These are phyloP conservation scores for Neolamprologus kungweensis DNA, from an alignment of 2,113 vertebrate genomes.

Conservation along the genomic window DNA sequence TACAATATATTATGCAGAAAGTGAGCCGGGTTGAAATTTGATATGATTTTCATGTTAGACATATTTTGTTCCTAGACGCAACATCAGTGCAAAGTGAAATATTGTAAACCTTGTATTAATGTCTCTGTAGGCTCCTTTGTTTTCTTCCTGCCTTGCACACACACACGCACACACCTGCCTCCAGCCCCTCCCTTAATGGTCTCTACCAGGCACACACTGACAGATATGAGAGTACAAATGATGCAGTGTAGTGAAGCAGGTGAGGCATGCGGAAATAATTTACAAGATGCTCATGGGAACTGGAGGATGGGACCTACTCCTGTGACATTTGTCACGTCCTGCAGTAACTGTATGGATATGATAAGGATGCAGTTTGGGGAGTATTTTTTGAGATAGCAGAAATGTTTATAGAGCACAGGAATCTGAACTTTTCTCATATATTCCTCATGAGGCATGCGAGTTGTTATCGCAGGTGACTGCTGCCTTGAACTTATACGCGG, in stretches of 20 bases:
- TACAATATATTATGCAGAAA: conserved; percentile 15
- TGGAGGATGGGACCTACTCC: not conserved
- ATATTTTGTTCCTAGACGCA: not conserved
- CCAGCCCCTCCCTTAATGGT: conserved; percentile 1
- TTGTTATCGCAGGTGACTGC: not conserved
- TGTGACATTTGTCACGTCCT: not conserved
- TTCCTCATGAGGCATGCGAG: not conserved
- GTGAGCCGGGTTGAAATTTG: not conserved
- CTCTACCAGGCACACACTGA: not conserved
- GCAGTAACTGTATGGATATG: not conserved
- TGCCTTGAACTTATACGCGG: conserved; percentile 5
- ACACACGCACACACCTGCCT: not conserved
- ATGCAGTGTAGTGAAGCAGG: not conserved
- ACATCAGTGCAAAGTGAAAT: conserved; percentile 4
- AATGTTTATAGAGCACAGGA: not conserved
- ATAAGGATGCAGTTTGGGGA: not conserved
- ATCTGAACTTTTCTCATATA: not conserved
- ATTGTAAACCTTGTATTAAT: conserved; percentile 2
- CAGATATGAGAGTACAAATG: not conserved
- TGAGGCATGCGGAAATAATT: conserved; percentile 2
- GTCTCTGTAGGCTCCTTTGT: conserved; percentile 9
- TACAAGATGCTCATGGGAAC: not conserved
- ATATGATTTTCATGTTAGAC: conserved; percentile 3
- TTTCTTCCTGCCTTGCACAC: not conserved
- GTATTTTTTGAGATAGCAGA: not conserved